phyloP scores from a whole-genome alignment of 2,888 invertebrate genomes.

The Azorinus chamasolen region DNA sequence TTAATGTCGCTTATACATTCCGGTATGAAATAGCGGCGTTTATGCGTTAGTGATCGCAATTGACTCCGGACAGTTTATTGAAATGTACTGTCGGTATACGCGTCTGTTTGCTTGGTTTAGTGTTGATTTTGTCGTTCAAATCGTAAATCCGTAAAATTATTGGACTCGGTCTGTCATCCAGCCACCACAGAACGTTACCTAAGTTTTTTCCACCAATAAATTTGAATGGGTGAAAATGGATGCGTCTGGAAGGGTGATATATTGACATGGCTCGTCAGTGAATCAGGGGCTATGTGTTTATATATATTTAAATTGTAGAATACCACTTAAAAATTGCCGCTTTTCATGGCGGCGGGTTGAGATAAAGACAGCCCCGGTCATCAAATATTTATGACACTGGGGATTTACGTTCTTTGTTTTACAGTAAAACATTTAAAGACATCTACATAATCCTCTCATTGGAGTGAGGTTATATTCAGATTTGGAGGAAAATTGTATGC shows the following conservation, averaged over 20 bases:
- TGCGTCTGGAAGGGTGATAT: slow-evolving; percentile 34
- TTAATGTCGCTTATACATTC: slow-evolving; percentile 47
- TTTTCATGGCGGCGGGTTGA: too few species aligned
- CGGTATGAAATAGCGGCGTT: slow-evolving; percentile 28
- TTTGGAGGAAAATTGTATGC: too few species aligned
- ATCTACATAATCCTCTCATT: too few species aligned
- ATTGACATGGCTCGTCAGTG: too few species aligned
- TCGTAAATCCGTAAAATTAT: slow-evolving; percentile 36
- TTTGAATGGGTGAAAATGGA: slow-evolving; percentile 44
- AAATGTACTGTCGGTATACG: slow-evolving; percentile 49
- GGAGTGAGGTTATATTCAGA: too few species aligned
- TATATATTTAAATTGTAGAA: too few species aligned
- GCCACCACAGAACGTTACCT: slow-evolving; percentile 18
- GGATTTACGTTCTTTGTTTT: too few species aligned
- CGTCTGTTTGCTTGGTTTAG: slow-evolving; percentile 44
- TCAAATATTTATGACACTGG: too few species aligned
- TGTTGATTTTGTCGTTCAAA: slow-evolving; percentile 36
- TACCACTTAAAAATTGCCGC: too few species aligned
- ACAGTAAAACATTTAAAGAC: too few species aligned
- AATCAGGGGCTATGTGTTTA: too few species aligned
- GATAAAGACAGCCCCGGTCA: too few species aligned
- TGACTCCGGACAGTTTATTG: slow-evolving; percentile 55
- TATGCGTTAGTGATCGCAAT: slow-evolving; percentile 30
- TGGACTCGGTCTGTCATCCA: slow-evolving; percentile 10
- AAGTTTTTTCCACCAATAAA: slow-evolving; percentile 50